Base-by-base conservation (phyloP, 1,140 invertebrate genomes). In the Galleria mellonella region DNA sequence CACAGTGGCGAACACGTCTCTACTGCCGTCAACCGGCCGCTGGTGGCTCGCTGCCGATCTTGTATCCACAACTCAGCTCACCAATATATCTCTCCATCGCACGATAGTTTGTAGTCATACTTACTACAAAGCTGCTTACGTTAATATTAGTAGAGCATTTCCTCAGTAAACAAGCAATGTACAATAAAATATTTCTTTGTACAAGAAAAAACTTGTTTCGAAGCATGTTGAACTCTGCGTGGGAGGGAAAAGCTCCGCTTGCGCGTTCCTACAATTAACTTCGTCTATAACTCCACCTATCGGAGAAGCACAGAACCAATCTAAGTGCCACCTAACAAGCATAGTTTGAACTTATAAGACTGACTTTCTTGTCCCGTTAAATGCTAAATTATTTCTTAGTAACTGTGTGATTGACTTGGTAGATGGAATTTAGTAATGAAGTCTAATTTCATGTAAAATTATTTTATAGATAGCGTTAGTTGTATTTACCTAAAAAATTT, bases 1-100 rank as follows among this genome's bases (percentile, higher is more conserved):
- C 7, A 4, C 10, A 37, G 35, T 58, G 60, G 53, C 72, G 72
- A 66, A 72, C 71, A 66, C 75, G 66, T 73, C 64, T 72, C 61
- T 67, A 82, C 76, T 84, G 76, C 72, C 66, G 61, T 17, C 50
- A 32, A 38, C 42, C 35, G 17, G 57, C 49, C 50, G 64, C 28
- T 58, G 47, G 59, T 62, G 60, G 57, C 50, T 51, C 55, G 62
- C 58, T 56, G 59, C 55, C 55, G 55, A 56, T 60, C 62, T 69
- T 45, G 53, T 53, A 52, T 55, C 51, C 51, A 43, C 60, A 51
- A 46, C 51, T 51, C 47, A 52, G 43, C 56, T 59, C 56, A 67
- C 60, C 42, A 60, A 9, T 23, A 47, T 9, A 32, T 30, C 9
- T 2, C 14, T 37, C 35, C 35, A 37, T 15, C 2, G 13, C 9